Evolutionary conservation across 2,797 vertebrate species (phyloP).

Genomic region (Eulemur rubriventer): DNA sequence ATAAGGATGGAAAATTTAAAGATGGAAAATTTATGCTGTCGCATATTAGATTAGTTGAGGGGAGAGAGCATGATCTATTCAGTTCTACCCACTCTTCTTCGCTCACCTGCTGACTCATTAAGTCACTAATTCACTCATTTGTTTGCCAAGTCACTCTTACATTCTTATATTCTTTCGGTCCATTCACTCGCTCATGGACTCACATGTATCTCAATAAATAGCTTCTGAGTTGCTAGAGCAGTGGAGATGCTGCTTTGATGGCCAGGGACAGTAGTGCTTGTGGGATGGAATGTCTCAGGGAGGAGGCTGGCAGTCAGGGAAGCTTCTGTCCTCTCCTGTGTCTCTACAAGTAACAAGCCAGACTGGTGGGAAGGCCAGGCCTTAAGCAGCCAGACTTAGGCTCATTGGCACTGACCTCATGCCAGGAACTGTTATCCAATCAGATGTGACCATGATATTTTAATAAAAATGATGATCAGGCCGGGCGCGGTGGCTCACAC

Average conservation of each 20-base stretch:
- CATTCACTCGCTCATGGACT: background rate
- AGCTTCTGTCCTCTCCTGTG: too few relatives aligned
- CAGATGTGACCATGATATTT: background rate
- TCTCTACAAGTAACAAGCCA: background rate
- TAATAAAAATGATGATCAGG: background rate
- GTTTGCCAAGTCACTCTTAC: background rate
- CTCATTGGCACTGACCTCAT: background rate
- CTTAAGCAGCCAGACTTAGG: background rate
- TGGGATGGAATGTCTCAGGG: background rate
- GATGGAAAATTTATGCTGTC: background rate
- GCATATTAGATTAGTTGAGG: background rate
- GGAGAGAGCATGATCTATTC: background rate
- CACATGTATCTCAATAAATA: background rate
- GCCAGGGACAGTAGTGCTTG: background rate
- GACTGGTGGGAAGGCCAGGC: background rate
- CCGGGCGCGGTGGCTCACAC: too few relatives aligned
- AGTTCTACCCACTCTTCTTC: conserved; percentile 19
- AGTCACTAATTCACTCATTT: conserved; percentile 50
- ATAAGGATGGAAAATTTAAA: conserved; percentile 9
- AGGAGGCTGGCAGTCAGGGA: background rate
- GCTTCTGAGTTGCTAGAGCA: background rate
- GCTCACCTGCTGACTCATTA: conserved; percentile 50
- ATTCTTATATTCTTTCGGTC: background rate
- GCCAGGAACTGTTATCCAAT: background rate
- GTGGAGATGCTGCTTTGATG: background rate